Evolutionary conservation across 2,888 invertebrate species (phyloP).

Genomic region (Nudaria mundana): DNA sequence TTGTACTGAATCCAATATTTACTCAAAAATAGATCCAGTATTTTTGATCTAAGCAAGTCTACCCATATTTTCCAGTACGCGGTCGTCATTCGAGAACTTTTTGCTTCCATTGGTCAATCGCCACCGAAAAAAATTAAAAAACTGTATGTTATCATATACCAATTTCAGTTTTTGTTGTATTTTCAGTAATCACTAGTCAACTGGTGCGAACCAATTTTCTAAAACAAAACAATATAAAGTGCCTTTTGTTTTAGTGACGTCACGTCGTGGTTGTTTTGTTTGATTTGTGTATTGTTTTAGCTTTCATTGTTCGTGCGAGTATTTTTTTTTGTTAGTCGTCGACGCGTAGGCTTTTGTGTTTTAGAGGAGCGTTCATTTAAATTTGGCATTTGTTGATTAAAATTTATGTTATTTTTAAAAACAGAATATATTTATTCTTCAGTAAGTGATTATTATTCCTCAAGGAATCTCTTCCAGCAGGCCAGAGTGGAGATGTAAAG

Average conservation of each 20-base stretch:
- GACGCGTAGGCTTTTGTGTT: not conserved
- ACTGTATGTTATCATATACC: slow-evolving; percentile 17
- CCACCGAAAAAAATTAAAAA: slow-evolving; percentile 32
- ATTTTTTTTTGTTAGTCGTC: slow-evolving; percentile 1
- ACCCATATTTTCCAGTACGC: too few relatives aligned
- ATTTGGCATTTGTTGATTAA: not conserved
- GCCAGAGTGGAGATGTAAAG: too few relatives aligned
- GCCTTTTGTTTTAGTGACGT: slow-evolving; percentile 19
- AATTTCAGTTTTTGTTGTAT: slow-evolving; percentile 9
- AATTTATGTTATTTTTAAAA: not conserved
- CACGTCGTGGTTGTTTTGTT: slow-evolving; percentile 13
- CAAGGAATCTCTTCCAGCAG: too few relatives aligned
- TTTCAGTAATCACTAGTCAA: slow-evolving; percentile 14
- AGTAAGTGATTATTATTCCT: too few relatives aligned
- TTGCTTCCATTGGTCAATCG: too few relatives aligned
- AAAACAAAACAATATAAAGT: slow-evolving; percentile 11
- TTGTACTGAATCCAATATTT: too few relatives aligned
- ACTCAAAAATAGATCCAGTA: too few relatives aligned
- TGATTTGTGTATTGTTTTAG: slow-evolving; percentile 6
- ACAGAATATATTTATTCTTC: too few relatives aligned
- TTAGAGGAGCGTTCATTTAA: not conserved
- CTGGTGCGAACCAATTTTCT: slow-evolving; percentile 22
- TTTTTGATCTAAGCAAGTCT: too few relatives aligned
- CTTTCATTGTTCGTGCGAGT: not conserved
- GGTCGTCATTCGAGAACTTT: too few relatives aligned